Conservation (phyloP, 2,888 invertebrate species). For the Pristionchus arcanus region DNA sequence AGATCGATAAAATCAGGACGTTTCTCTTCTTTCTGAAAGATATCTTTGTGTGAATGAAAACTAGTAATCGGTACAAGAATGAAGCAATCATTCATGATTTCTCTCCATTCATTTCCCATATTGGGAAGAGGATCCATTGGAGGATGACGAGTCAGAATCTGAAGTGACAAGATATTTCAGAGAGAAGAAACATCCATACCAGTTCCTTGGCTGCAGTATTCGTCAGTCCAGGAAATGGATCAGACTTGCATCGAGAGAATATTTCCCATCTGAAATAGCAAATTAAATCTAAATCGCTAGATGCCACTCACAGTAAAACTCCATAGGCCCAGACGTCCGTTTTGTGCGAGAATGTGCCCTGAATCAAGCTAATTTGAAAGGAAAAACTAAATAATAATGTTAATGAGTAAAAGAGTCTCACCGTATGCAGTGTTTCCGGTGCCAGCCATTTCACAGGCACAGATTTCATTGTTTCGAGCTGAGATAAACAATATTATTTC, state of each 20-base stretch:
- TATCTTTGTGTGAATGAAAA: background rate
- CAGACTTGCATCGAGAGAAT: slow-evolving; percentile 14
- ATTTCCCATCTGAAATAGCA: slow-evolving; percentile 20
- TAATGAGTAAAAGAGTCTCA: background rate
- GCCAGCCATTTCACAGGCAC: slow-evolving; percentile 23
- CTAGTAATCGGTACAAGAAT: background rate
- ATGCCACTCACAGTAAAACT: background rate
- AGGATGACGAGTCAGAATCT: slow-evolving; percentile 3
- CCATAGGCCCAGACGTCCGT: slow-evolving; percentile 47
- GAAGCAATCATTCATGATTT: slow-evolving; percentile 19
- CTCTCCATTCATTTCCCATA: background rate
- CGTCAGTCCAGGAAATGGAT: slow-evolving; percentile 35
- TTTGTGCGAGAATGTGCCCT: slow-evolving; percentile 36
- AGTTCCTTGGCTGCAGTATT: background rate
- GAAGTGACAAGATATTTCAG: background rate
- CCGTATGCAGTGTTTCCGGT: slow-evolving; percentile 12
- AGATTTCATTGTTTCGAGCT: background rate
- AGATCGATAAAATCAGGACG: background rate
- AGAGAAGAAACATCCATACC: background rate
- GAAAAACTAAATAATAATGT: too few relatives aligned
- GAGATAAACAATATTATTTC: background rate
- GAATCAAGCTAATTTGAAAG: background rate
- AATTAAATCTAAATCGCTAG: background rate
- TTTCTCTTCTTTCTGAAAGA: background rate
- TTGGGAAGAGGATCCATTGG: slow-evolving; percentile 28